Percentiles rank a stretch among this genome's conserved stretches.
Evolutionary conservation across 2,113 vertebrate genomes (phyloP).

Genomic region (Ptychochromis oligacanthus): DNA sequence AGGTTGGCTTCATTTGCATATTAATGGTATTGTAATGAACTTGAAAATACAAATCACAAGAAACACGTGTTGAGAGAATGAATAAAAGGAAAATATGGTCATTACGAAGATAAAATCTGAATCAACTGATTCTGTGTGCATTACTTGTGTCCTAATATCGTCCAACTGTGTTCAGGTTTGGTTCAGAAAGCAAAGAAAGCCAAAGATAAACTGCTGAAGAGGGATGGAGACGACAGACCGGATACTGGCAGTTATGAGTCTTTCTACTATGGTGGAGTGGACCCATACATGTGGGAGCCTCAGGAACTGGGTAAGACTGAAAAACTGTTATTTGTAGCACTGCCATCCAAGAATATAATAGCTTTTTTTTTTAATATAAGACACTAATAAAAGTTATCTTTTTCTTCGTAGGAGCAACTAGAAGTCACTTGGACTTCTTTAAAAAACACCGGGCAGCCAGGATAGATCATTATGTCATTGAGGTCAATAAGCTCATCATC

Average conservation of each 20-base stretch:
- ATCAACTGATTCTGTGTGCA: too few relatives aligned
- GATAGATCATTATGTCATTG: conserved; percentile 98
- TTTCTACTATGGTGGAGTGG: conserved; percentile 93
- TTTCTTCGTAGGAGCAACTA: conserved; percentile 81
- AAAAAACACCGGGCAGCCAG: conserved; percentile 94
- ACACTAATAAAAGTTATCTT: background rate
- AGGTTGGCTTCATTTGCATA: background rate
- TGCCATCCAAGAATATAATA: background rate
- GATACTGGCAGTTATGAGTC: conserved; percentile 89
- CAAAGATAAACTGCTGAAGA: conserved; percentile 92
- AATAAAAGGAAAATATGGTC: background rate
- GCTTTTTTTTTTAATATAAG: background rate
- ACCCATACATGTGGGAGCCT: conserved; percentile 98
- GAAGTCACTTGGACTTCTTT: conserved; percentile 91
- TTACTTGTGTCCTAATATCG: background rate
- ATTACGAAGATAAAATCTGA: too few relatives aligned
- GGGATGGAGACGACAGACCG: conserved; percentile 87
- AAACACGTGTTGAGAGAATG: background rate
- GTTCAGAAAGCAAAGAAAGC: conserved; percentile 97
- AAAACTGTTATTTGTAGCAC: background rate
- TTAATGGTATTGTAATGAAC: background rate
- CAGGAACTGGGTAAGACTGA: conserved; percentile 91
- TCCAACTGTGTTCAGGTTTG: conserved; percentile 79
- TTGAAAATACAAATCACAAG: background rate
- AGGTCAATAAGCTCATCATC: conserved; percentile 98